phyloP scores from a whole-genome alignment of 2,113 vertebrate genomes.

The Atrichornis clamosus region DNA sequence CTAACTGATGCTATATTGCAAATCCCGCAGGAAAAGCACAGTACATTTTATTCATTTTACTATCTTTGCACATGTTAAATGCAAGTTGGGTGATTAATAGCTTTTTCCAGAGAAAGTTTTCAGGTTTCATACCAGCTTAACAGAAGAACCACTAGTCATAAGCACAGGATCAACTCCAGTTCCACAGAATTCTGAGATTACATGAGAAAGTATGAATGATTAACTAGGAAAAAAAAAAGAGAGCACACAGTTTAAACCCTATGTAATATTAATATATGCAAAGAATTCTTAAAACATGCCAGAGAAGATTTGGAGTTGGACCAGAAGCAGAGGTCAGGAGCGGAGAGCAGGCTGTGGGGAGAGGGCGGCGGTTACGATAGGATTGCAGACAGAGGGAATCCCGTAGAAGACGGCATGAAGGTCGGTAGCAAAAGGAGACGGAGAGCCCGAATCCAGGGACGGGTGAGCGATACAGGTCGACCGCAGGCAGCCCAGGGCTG shows the following conservation, averaged over 20 bases:
- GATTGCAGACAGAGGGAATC: neutral
- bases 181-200: neutral
- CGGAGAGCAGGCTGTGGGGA: neutral
- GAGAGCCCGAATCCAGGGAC: rapidly evolving
- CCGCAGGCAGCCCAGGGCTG: neutral
- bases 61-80: neutral
- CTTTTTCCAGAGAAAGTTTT: neutral
- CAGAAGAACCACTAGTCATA: rapidly evolving
- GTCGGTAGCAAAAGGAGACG: rapidly evolving
- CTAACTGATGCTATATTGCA: neutral
- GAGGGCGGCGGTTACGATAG: rapidly evolving
- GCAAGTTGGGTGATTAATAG: neutral
- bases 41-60: neutral
- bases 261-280: neutral
- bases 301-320: rapidly evolving
- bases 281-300: neutral
- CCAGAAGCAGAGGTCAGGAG: neutral
- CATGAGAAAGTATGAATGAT: neutral
- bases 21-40: neutral
- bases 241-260: neutral
- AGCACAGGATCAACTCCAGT: neutral
- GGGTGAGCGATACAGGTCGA: rapidly evolving
- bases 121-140: neutral
- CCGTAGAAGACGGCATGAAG: neutral
- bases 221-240: neutral